Evolutionary conservation across 1,140 invertebrate species (phyloP).

Genomic region (Scaptomyza montana): DNA sequence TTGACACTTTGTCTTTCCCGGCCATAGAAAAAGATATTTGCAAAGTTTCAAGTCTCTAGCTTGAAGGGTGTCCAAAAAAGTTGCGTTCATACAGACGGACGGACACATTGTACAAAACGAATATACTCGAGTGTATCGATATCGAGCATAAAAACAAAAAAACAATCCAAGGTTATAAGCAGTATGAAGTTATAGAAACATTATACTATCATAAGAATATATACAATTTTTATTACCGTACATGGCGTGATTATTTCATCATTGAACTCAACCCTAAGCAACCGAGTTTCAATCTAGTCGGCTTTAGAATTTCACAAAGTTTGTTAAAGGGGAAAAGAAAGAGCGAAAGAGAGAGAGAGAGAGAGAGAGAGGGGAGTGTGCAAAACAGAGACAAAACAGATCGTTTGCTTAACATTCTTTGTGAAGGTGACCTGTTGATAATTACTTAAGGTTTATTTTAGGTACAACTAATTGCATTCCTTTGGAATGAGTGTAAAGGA

Average conservation of each 20-base stretch:
- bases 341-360: neutral
- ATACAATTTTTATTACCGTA: neutral
- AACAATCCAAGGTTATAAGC: neutral
- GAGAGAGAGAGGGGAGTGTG: no score
- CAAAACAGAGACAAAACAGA: no score
- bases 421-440: conserved; percentile 5
- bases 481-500: neutral
- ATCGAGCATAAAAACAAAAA: no score
- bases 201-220: neutral
- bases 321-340: neutral
- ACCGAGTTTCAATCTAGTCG: conserved; percentile 2
- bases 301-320: conserved; percentile 28
- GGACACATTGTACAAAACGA: no score
- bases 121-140: no score
- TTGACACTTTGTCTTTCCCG: no score
- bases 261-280: conserved; percentile 17
- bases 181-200: no score
- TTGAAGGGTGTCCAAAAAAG: no score
- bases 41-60: no score
- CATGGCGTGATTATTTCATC: conserved; percentile 20
- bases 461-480: conserved; percentile 34
- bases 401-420: neutral
- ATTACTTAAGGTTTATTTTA: conserved; percentile 29
- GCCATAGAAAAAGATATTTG: no score
- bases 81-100: no score